Percentiles rank a stretch among this genome's conserved stretches.
Conservation (phyloP, 2,797 vertebrate species). For the Xerus rutilus region DNA sequence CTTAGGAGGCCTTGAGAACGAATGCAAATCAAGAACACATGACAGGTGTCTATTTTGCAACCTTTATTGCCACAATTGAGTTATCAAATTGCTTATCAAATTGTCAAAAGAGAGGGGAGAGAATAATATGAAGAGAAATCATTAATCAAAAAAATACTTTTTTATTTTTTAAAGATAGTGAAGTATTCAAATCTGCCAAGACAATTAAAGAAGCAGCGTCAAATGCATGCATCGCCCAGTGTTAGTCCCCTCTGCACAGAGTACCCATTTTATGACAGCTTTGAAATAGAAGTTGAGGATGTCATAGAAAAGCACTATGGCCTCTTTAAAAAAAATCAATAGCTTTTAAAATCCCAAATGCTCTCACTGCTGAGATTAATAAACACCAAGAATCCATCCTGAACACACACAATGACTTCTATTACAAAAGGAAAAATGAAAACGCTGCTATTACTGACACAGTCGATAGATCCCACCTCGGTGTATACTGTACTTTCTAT, state of each 20-base stretch:
- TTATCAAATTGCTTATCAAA: not conserved
- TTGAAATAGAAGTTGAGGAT: slow-evolving; percentile 85
- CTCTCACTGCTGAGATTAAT: slow-evolving; percentile 89
- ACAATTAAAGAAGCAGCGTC: not conserved
- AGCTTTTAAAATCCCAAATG: slow-evolving; percentile 86
- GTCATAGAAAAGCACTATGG: slow-evolving; percentile 75
- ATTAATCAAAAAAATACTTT: not conserved
- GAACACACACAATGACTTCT: slow-evolving; percentile 88
- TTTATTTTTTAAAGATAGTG: slow-evolving; percentile 3
- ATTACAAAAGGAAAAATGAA: slow-evolving; percentile 90
- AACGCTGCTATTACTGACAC: slow-evolving; percentile 87
- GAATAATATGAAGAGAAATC: not conserved
- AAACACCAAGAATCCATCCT: slow-evolving; percentile 88
- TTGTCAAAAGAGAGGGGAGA: not conserved
- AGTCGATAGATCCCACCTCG: slow-evolving; percentile 88
- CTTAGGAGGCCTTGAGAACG: not conserved
- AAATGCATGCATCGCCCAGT: slow-evolving; percentile 3
- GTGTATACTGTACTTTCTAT: slow-evolving; percentile 87
- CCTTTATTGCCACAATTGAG: not conserved
- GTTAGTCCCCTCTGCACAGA: slow-evolving; percentile 78
- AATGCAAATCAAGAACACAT: not conserved
- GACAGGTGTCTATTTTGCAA: not conserved
- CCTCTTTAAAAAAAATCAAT: slow-evolving; percentile 85
- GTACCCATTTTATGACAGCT: slow-evolving; percentile 80
- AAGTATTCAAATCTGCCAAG: slow-evolving; percentile 39